Percentiles rank a stretch among this genome's conserved stretches.
These are phyloP conservation scores for Erythrolamprus reginae DNA, from an alignment of 2,113 vertebrate genomes.

Conservation along the genomic window DNA sequence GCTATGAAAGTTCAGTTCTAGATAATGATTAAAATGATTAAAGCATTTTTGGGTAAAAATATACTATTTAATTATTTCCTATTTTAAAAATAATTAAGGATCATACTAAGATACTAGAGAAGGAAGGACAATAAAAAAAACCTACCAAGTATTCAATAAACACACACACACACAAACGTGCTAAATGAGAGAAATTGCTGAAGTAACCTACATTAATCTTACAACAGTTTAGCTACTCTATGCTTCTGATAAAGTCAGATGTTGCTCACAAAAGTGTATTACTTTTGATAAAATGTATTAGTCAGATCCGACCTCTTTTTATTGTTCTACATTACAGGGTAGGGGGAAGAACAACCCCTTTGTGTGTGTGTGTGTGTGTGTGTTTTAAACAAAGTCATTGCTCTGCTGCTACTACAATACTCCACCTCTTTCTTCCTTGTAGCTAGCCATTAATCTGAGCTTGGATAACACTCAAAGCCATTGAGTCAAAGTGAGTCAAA, in stretches of 20 bases:
- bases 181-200: not conserved
- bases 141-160: no score
- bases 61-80: no score
- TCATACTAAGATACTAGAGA: no score
- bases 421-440: not conserved
- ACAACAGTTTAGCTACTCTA: not conserved
- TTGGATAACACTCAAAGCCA: not conserved
- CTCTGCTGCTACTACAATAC: not conserved
- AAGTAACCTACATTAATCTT: not conserved
- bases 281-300: not conserved
- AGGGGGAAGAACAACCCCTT: not conserved
- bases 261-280: not conserved
- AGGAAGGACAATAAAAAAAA: no score
- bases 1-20: no score
- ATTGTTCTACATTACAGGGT: not conserved
- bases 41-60: no score
- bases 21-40: no score
- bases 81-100: no score
- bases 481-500: not conserved
- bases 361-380: no score
- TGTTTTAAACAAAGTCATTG: not conserved
- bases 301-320: not conserved
- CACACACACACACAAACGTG: not conserved
- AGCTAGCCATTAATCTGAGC: not conserved
- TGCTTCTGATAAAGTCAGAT: not conserved